phyloP scores from a whole-genome alignment of 2,797 vertebrate genomes.

The Coilia nasus region DNA sequence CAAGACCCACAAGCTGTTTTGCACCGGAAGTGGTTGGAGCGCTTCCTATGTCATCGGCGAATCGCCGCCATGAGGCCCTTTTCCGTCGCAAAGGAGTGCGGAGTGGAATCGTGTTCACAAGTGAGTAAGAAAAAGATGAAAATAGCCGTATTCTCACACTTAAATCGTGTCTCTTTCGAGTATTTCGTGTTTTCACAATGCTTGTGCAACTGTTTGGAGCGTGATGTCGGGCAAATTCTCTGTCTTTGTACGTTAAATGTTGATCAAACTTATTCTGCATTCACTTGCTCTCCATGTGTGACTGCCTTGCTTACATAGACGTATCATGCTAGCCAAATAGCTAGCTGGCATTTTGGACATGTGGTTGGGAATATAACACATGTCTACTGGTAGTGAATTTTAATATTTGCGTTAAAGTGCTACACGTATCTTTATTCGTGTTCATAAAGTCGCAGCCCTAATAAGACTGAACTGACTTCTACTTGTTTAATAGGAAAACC shows the following conservation, averaged over 20 bases:
- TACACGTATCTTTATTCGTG: no score
- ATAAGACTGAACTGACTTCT: no score
- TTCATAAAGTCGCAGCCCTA: no score
- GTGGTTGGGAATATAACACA: neutral
- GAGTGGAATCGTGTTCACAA: constrained; percentile 63
- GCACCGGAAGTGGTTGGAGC: constrained; percentile 54
- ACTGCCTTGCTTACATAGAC: neutral
- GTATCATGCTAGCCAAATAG: neutral
- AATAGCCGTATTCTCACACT: rapidly evolving
- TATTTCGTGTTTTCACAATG: neutral
- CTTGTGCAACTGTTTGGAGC: neutral
- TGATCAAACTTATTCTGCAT: neutral
- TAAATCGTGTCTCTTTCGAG: rapidly evolving
- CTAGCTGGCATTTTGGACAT: neutral
- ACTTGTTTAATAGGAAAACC: no score
- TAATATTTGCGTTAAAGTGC: no score
- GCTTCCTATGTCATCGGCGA: constrained; percentile 67
- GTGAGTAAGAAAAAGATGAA: constrained; percentile 64
- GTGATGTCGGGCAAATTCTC: neutral
- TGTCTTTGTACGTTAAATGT: neutral
- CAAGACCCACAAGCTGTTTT: constrained; percentile 55
- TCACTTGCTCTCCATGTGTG: neutral
- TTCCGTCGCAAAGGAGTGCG: constrained; percentile 73
- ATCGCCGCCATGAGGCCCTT: constrained; percentile 68
- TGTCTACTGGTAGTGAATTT: no score